Base-by-base conservation (phyloP, 1,140 invertebrate species). In the Zophobas atratus region DNA sequence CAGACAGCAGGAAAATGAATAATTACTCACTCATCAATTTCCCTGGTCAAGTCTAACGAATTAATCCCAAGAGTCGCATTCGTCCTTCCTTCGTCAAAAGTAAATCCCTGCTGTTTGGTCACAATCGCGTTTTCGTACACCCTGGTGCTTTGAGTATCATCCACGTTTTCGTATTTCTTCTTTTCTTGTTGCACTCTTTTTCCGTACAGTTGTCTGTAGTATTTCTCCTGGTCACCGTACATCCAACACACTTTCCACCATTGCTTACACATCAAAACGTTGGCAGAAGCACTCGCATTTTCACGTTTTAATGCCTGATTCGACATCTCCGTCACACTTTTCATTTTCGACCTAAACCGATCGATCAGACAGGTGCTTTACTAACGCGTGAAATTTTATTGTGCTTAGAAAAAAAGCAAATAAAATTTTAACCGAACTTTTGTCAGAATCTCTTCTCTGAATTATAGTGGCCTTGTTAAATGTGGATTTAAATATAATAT, bases 191-290 rank as follows among this genome's bases (percentile, higher is more conserved):
- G n/a, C n/a, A 6, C 60, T 35, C 90, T 88, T 83, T 90, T 92
- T 6, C 92, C 93, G 85, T 95, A 95, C 49, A 95, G 85, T 81
- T 94, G 93, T 82, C 93, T 88, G 87, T 95, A 95, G 86, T 94
- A 93, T 84, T 94, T 94, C 84, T 94, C 92, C 85, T 95, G 94
- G 84, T 95, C 94, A 36, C 94, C 94, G 84, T 95, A 93, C 88
- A 95, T 92, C 91, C 93, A 95, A 84, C 94, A 95, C 70, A 95
- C 94, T 87, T 93, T 94, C 94, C 94, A 95, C 94, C 94, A 95
- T 88, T 95, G 93, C 86, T 93, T 93, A 88, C 93, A 94, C 91
- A 94, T 93, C 74, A 95, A 86, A 84, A 94, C 91, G 87, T 93
- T 93, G 55, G 91, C 91, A 49, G 90, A 83, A 34, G 81, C 79